A percentile compares a stretch with the other conserved stretches of the same genome.
Evolutionary conservation across 2,113 vertebrate species (phyloP).

Genomic region (Ellobius talpinus): DNA sequence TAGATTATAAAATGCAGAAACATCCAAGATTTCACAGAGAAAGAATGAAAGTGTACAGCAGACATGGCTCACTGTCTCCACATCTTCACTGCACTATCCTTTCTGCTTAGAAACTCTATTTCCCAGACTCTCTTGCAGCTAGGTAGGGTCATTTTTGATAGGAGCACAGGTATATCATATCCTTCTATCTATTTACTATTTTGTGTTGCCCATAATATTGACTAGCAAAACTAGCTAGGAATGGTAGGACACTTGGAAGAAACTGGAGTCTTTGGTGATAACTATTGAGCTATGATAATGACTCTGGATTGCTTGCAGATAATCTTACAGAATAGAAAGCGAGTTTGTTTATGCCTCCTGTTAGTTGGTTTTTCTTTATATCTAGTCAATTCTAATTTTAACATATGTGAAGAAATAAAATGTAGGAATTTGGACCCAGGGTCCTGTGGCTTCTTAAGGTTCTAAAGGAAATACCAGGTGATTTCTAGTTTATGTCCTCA

Average conservation of each 20-base stretch:
- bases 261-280: background rate
- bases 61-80: background rate
- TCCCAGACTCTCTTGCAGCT: background rate
- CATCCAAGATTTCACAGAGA: background rate
- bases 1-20: background rate
- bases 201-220: background rate
- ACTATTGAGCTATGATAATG: background rate
- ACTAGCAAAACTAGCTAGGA: background rate
- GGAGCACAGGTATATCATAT: background rate
- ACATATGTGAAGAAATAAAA: constrained; percentile 6
- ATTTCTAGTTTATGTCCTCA: background rate
- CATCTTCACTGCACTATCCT: background rate
- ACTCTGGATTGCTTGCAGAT: background rate
- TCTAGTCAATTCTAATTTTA: background rate
- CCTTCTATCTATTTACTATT: background rate
- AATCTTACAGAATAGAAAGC: background rate
- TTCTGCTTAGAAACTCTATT: background rate
- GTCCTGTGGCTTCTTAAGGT: background rate
- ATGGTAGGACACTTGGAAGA: background rate
- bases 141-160: background rate
- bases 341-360: background rate
- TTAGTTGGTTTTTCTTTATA: background rate
- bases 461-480: background rate
- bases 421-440: background rate
- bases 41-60: background rate